These are phyloP conservation scores for Holothuria glaberrima DNA, from an alignment of 35 echinoderm and acorn worm genomes.

Conservation along the genomic window DNA sequence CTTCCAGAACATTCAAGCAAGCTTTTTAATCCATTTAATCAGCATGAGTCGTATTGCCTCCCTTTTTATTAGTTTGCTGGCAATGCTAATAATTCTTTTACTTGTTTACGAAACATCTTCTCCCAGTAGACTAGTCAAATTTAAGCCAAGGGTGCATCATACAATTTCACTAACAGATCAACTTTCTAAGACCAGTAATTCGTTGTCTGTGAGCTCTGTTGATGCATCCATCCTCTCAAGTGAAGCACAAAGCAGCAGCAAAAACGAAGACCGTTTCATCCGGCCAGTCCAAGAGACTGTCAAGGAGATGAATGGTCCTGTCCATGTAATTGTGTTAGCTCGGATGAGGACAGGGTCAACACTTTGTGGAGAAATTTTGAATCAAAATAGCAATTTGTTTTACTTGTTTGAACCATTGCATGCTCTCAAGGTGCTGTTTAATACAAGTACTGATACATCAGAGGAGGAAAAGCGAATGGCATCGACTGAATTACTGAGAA, in stretches of 20 bases:
- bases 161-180: not conserved
- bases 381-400: slow-evolving; percentile 84
- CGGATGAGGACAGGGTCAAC: slow-evolving; percentile 94
- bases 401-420: slow-evolving; percentile 96
- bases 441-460: not conserved
- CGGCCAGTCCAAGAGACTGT: not conserved
- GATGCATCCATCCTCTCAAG: too few relatives aligned
- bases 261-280: not conserved
- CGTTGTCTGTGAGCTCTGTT: not conserved
- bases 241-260: too few relatives aligned
- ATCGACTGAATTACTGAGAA: slow-evolving; percentile 53
- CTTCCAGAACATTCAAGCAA: too few relatives aligned
- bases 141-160: not conserved
- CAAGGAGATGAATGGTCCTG: not conserved
- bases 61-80: not conserved
- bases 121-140: not conserved
- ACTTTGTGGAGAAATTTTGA: slow-evolving; percentile 91
- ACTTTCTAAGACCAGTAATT: not conserved
- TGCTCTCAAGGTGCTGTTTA: slow-evolving; percentile 10
- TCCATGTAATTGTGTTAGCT: slow-evolving; percentile 64
- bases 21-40: not conserved
- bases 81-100: not conserved
- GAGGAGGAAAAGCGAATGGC: slow-evolving; percentile 3
- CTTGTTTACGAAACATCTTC: slow-evolving; percentile 24
- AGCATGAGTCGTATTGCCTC: slow-evolving; percentile 13